These are phyloP conservation scores for Oxytorus armatus DNA, from an alignment of 2,888 invertebrate species.

Conservation along the genomic window DNA sequence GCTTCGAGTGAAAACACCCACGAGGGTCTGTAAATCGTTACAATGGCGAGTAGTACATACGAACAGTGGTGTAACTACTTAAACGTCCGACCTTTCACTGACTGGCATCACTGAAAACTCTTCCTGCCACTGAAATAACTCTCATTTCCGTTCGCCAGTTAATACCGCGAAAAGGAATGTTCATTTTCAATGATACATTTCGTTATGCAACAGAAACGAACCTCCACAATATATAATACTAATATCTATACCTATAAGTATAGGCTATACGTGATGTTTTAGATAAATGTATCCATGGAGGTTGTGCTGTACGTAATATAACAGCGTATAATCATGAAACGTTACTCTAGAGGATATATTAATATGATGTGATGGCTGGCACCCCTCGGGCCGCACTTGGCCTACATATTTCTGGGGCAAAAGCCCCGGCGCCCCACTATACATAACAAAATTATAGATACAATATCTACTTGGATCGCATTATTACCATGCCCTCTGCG, in stretches of 20 bases:
- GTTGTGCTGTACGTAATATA: conserved; percentile 8
- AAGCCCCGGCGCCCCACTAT: not conserved
- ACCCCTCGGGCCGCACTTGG: conserved; percentile 65
- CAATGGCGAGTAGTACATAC: not conserved
- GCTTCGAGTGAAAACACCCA: conserved; percentile 15
- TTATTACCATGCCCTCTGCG: conserved; percentile 14
- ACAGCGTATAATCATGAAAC: conserved; percentile 47
- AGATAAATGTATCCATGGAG: conserved; percentile 2
- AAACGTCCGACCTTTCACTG: conserved; percentile 2
- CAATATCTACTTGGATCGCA: conserved; percentile 4
- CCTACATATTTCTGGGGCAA: conserved; percentile 59
- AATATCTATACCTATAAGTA: no score
- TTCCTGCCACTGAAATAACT: conserved; percentile 19
- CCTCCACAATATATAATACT: no score
- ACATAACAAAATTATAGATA: conserved; percentile 22
- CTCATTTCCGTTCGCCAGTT: conserved; percentile 23
- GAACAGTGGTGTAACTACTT: not conserved
- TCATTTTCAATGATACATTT: conserved; percentile 5
- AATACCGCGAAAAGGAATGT: conserved; percentile 9
- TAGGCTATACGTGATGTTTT: not conserved
- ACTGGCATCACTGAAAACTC: conserved; percentile 39
- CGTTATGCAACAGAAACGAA: not conserved
- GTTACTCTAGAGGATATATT: conserved; percentile 51
- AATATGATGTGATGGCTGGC: conserved; percentile 60
- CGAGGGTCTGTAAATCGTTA: not conserved